Conservation (phyloP, 2,797 vertebrate species). For the Poecilia picta region DNA sequence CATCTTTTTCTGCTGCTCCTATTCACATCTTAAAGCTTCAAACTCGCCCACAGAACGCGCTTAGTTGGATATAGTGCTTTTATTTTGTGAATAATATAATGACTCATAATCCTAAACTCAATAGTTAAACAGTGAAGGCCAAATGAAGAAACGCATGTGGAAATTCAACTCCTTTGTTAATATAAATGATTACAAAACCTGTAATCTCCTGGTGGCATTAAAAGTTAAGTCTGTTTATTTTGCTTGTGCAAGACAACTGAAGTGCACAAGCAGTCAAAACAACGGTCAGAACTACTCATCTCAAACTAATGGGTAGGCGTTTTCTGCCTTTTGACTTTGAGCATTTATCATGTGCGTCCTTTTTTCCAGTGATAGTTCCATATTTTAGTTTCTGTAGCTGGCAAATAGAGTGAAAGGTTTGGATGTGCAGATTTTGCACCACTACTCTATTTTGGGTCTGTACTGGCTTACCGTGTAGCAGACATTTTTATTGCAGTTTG, state of each 20-base stretch:
- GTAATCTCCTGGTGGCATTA: neutral
- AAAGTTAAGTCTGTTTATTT: constrained; percentile 3
- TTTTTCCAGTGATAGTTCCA: neutral
- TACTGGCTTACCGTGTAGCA: constrained; percentile 1
- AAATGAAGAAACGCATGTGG: neutral
- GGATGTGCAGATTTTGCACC: constrained; percentile 6
- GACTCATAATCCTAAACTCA: neutral
- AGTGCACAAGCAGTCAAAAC: neutral
- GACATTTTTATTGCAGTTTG: constrained; percentile 17
- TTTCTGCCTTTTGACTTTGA: neutral
- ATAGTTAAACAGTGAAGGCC: neutral
- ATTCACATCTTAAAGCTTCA: constrained; percentile 30
- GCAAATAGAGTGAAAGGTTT: neutral
- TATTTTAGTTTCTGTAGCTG: neutral
- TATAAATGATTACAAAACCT: constrained; percentile 4
- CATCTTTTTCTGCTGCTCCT: constrained; percentile 50
- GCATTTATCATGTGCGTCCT: neutral
- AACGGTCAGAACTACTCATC: neutral
- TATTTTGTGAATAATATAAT: constrained; percentile 20
- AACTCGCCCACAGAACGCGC: constrained; percentile 22
- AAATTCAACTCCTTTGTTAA: neutral
- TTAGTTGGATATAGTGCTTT: constrained; percentile 10
- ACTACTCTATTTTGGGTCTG: neutral
- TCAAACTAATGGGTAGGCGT: neutral
- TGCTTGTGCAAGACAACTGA: neutral